These are phyloP conservation scores for Mormyrus iriodes DNA, from an alignment of 2,113 vertebrate species.

Conservation along the genomic window DNA sequence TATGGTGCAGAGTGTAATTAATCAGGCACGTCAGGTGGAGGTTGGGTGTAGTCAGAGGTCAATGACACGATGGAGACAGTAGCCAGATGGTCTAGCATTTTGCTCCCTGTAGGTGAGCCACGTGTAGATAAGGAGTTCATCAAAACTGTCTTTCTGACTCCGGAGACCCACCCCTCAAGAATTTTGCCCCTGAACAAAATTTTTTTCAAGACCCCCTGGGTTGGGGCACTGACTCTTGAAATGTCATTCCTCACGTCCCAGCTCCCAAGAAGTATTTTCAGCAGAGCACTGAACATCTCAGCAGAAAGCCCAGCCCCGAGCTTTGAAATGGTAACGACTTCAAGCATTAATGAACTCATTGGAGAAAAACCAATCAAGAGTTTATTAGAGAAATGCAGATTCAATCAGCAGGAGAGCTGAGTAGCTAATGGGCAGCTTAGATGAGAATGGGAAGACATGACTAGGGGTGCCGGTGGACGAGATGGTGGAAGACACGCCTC, in stretches of 20 bases:
- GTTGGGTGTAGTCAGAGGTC: background rate
- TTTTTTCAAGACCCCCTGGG: background rate
- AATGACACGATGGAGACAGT: background rate
- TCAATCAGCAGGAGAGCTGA: slow-evolving; percentile 44
- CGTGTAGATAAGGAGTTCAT: background rate
- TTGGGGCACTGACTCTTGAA: background rate
- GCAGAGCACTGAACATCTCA: background rate
- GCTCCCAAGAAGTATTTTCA: background rate
- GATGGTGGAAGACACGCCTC: background rate
- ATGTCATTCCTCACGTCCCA: background rate
- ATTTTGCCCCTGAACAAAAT: background rate
- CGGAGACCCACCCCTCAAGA: background rate
- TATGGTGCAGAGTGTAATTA: background rate
- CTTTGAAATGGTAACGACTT: background rate
- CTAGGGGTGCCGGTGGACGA: background rate
- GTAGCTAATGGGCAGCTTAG: slow-evolving; percentile 40
- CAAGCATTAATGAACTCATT: background rate
- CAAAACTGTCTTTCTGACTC: background rate
- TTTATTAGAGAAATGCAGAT: slow-evolving; percentile 42
- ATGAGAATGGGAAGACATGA: background rate
- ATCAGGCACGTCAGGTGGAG: background rate
- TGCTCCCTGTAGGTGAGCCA: background rate
- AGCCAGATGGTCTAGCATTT: background rate
- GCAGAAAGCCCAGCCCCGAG: background rate
- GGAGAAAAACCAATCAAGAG: slow-evolving; percentile 41